Base-by-base conservation (phyloP, 2,797 vertebrate genomes). In the Philypnodon macrostomus region DNA sequence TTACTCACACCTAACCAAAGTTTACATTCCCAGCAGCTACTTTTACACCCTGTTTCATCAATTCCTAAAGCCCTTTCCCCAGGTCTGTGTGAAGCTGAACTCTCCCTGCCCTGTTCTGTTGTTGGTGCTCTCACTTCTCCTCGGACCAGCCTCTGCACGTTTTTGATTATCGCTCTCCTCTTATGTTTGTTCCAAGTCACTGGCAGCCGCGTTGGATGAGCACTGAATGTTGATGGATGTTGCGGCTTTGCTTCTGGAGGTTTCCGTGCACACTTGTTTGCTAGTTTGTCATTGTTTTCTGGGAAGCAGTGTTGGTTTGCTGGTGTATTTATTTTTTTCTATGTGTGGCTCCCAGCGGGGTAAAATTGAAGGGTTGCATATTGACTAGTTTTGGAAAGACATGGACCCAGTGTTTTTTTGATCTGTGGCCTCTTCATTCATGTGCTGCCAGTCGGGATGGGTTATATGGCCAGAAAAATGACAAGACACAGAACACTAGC, bases 291-390 rank as follows among this genome's bases (percentile, higher is more conserved):
- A 56, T 62, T 61, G 19, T 54, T 70, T 58, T 34, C 48, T 52
- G 23, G 34, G 47, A 52, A 24, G 27, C 2, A 18, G 29, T 16
- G 13, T 2, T 7, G 15, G 8, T 40, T 11, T 58, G 18, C 30
- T 13, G 16, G 36, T 41, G 7, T 13, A 52, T 27, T 63, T 40
- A 64, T n/a, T n/a, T n/a, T n/a, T n/a, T n/a, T n/a, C n/a, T n/a
- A 57, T 58, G 10, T 29, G 51, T 78, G 77, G 58, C 52, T 14
- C 71, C 63, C 56, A 35, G 56, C 10, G 2, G 67, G 70, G 60
- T 63, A 83, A n/a, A n/a, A 84, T 77, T 80, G 63, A 80, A 55
- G 63, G 72, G 62, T 72, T 80, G 62, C 44, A 5, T 47, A 56
- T 52, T 64, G 63, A 54, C 56, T 67, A 58, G 59, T 62, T 77